These are phyloP conservation scores for Bergia puertoricense DNA, from an alignment of 92 coral and sea anemone species.

Conservation along the genomic window DNA sequence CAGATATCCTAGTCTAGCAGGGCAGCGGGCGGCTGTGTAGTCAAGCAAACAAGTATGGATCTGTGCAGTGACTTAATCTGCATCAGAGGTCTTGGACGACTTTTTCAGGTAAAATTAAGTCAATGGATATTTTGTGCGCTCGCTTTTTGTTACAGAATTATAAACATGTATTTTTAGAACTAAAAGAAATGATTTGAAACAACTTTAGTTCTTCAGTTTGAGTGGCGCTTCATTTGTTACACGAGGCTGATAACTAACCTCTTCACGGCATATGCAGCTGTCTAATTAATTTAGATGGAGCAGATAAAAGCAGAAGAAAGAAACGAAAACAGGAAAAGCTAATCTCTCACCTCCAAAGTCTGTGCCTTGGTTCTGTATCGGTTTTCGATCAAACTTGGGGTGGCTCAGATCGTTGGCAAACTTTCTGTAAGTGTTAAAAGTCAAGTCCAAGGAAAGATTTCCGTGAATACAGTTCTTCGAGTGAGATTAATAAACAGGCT, in stretches of 20 bases:
- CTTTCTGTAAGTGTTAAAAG: not conserved
- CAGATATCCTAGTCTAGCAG: not conserved
- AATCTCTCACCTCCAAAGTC: conserved; percentile 14
- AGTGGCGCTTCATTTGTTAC: not conserved
- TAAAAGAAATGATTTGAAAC: not conserved
- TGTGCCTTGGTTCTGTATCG: conserved; percentile 17
- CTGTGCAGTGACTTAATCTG: not conserved
- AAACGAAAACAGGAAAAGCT: not conserved
- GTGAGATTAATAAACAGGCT: not conserved
- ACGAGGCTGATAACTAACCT: conserved; percentile 5
- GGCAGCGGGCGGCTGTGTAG: not conserved
- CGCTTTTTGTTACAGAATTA: not conserved
- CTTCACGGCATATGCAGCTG: conserved; percentile 7
- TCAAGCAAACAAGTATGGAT: not conserved
- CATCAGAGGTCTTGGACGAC: not conserved
- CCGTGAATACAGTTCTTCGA: not conserved
- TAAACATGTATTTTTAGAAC: not conserved
- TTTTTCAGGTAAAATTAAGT: not conserved
- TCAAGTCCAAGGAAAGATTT: not conserved
- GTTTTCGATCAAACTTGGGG: not conserved
- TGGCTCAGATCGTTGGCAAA: not conserved
- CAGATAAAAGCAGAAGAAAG: conserved; percentile 1
- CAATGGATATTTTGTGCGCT: not conserved
- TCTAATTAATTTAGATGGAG: conserved; percentile 27
- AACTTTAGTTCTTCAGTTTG: not conserved